Conservation (phyloP, 2,113 vertebrate genomes). For the Callochromis pleurospilus region DNA sequence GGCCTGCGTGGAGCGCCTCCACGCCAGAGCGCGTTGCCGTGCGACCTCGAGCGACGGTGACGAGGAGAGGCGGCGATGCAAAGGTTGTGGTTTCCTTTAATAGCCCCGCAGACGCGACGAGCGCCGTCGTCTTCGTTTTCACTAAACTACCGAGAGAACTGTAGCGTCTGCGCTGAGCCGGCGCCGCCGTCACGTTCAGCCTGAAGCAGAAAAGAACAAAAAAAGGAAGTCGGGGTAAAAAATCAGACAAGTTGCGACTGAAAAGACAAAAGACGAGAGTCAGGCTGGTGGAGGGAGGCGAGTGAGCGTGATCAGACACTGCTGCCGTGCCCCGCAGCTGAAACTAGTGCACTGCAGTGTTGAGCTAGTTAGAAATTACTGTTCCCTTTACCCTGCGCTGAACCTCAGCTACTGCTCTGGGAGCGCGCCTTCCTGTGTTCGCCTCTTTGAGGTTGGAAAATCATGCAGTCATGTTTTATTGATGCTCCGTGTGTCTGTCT, state of each 20-base stretch:
- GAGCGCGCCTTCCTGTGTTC: constrained; percentile 60
- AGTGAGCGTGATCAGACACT: constrained; percentile 36
- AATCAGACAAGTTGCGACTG: not conserved
- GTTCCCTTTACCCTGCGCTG: constrained; percentile 69
- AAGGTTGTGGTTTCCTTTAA: constrained; percentile 26
- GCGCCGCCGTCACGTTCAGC: not conserved
- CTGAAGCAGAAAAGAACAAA: constrained; percentile 25
- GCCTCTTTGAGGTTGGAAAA: constrained; percentile 71
- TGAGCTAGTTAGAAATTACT: constrained; percentile 52
- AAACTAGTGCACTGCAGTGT: constrained; percentile 41
- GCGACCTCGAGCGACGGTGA: not conserved
- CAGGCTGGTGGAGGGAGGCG: not conserved
- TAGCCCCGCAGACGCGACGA: not conserved
- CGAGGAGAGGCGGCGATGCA: not conserved
- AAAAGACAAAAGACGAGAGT: not conserved
- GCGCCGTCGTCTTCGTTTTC: not conserved
- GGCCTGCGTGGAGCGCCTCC: not conserved
- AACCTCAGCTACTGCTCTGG: constrained; percentile 57
- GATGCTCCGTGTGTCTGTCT: constrained; percentile 48
- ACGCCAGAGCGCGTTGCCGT: not conserved
- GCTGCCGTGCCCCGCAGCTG: constrained; percentile 29
- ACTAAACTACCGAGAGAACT: not conserved
- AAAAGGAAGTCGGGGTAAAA: not conserved
- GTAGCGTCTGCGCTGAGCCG: not conserved
- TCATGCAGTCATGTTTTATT: constrained; percentile 75